phyloP scores from a whole-genome alignment of 2,888 invertebrate genomes.

The Lucinisca nassula region DNA sequence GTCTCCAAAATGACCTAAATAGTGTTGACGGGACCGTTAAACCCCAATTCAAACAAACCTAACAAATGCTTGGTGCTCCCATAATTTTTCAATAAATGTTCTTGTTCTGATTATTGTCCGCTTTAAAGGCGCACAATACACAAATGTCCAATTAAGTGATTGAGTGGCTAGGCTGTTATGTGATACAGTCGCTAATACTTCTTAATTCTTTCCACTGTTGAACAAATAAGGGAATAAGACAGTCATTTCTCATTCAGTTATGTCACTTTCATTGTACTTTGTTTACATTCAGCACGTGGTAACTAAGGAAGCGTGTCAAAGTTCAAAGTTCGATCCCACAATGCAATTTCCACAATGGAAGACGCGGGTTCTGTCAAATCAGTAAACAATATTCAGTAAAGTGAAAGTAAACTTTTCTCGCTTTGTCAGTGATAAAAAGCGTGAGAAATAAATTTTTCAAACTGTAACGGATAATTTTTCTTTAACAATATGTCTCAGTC shows the following conservation, averaged over 20 bases:
- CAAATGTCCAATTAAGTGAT: background rate
- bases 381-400: background rate
- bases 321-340: constrained; percentile 64
- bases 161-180: background rate
- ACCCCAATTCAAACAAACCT: no score
- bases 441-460: background rate
- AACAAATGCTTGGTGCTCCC: no score
- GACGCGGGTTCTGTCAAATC: constrained; percentile 27
- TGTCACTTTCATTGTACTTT: background rate
- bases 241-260: background rate
- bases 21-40: no score
- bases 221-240: background rate
- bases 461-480: background rate
- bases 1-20: no score
- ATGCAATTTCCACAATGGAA: constrained; percentile 62
- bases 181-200: background rate
- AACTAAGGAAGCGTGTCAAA: constrained; percentile 70
- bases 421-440: background rate
- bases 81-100: no score
- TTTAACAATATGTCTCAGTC: constrained; percentile 36
- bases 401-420: background rate
- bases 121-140: no score
- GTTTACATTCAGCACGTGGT: constrained; percentile 54
- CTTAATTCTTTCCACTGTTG: background rate
- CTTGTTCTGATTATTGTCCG: no score